Conservation (phyloP, 2,797 vertebrate species). For the Hylomyscus alleni region DNA sequence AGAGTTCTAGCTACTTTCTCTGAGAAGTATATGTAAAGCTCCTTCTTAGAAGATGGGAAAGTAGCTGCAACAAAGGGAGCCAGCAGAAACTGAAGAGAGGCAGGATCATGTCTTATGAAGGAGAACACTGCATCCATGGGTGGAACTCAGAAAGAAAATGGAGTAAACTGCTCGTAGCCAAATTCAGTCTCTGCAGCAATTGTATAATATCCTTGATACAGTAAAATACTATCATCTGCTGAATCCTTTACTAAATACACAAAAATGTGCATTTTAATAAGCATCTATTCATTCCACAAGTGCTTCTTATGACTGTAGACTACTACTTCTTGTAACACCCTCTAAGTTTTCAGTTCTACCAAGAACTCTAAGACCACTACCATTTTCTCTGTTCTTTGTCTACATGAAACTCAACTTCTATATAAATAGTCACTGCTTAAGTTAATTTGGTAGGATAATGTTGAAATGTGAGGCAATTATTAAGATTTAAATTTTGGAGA, state of each 20-base stretch:
- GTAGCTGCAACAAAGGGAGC: slow-evolving; percentile 42
- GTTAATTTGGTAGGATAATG: neutral
- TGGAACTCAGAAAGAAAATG: neutral
- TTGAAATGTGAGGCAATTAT: neutral
- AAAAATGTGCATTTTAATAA: slow-evolving; percentile 52
- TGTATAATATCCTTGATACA: slow-evolving; percentile 4
- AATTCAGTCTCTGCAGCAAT: slow-evolving; percentile 1
- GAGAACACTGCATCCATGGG: neutral
- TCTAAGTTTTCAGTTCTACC: neutral
- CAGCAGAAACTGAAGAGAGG: neutral
- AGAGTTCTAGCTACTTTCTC: neutral
- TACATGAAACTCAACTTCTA: neutral
- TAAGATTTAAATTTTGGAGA: neutral
- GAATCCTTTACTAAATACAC: neutral
- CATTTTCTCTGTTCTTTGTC: slow-evolving; percentile 1
- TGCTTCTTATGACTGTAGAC: neutral
- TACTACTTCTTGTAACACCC: neutral
- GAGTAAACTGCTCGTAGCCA: neutral
- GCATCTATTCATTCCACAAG: slow-evolving; percentile 24
- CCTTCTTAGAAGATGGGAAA: slow-evolving; percentile 44
- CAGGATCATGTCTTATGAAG: neutral
- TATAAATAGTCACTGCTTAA: neutral
- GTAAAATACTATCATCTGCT: slow-evolving; percentile 3
- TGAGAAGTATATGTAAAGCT: slow-evolving; percentile 44
- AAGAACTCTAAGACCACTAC: neutral